Conservation (phyloP, 2,888 invertebrate species). For the Calameuta idolon region DNA sequence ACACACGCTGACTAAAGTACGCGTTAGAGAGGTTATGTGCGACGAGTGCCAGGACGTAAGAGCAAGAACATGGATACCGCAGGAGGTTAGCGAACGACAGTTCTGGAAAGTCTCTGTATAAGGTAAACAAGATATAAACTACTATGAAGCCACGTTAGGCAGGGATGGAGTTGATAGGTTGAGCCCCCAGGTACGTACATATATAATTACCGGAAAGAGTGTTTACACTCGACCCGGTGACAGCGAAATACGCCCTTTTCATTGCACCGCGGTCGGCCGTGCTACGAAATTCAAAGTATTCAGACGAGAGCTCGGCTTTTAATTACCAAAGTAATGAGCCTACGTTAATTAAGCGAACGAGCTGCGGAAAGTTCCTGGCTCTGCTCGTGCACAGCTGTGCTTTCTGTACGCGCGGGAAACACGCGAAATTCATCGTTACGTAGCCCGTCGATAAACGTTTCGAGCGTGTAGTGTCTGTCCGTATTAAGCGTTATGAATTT, state of each 20-base stretch:
- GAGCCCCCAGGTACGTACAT: background rate
- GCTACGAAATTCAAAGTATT: constrained; percentile 2
- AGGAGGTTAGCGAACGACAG: background rate
- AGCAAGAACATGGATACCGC: background rate
- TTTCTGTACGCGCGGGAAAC: background rate
- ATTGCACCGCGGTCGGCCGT: background rate
- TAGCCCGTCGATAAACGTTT: background rate
- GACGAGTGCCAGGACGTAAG: background rate
- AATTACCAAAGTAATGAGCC: background rate
- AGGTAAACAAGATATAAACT: background rate
- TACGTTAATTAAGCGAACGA: background rate
- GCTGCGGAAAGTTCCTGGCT: background rate
- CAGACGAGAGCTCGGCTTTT: constrained; percentile 3
- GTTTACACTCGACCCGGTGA: constrained; percentile 5
- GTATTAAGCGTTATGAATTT: background rate
- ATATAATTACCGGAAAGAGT: background rate
- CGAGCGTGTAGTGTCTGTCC: background rate
- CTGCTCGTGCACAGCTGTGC: background rate
- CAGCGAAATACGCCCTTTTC: background rate
- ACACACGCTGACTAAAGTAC: background rate
- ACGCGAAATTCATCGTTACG: background rate
- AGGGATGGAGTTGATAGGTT: background rate
- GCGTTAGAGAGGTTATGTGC: background rate
- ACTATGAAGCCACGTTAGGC: background rate
- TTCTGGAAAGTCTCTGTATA: background rate